Base-by-base conservation (phyloP, 2,113 vertebrate species). In the Tragelaphus scriptus region DNA sequence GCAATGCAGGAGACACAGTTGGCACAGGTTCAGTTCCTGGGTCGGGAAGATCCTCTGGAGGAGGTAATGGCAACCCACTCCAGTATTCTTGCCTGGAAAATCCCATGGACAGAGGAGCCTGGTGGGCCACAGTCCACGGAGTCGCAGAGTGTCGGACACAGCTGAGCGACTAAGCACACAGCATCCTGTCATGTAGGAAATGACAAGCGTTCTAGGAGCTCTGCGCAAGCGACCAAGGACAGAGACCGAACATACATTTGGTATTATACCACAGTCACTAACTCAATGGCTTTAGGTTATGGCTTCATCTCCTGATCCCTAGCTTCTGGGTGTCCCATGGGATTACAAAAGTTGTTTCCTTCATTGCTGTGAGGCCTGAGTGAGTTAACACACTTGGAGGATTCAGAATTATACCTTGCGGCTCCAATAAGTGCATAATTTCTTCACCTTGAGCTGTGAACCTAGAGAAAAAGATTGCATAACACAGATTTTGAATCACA, bases 141-240 rank as follows among this genome's bases (percentile, higher is more conserved):
- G 6, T 77, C 12, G 7, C 71, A 77, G 23, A 77, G 40, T 26
- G 23, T 77, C 0, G 0, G 40, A 26, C 23, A 44, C 0, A 2
- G 26, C 71, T 77, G 71, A 77, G 40, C 0, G 3, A 77, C 71
- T 77, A 77, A 77, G 71, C 40, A 26, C 40, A 77, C 40, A 77
- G 71, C 40, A 26, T 30, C 25, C 25, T 30, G 21, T 93, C 55
- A 77, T 68, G 61, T 12, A 86, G 56, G 68, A 53, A 68, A 44
- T 16, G 26, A 15, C 16, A 15, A 79, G 32, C 16, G 28, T 75
- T 58, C 25, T 47, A 19, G 80, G 81, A 85, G 91, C 21, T 56
- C 61, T 47, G 61, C 17, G 19, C 44, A 40, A 71, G 51, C 36
- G 85, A 85, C 36, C 11, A 17, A 28, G n/a, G 49, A 10, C 59